Evolutionary conservation across 2,113 vertebrate species (phyloP).

Genomic region (Solea solea): DNA sequence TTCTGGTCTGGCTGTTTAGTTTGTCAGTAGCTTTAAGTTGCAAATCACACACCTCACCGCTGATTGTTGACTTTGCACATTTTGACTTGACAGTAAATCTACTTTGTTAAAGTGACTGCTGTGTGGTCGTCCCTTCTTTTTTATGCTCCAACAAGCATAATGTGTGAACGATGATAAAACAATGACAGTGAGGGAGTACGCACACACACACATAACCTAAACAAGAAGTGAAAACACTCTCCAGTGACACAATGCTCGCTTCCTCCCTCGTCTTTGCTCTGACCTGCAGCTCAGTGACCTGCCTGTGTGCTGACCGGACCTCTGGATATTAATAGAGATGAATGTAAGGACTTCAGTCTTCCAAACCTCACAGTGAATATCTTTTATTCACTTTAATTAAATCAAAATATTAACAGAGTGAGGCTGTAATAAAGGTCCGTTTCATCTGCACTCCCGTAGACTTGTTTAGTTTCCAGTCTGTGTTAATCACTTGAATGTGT

Average conservation of each 20-base stretch:
- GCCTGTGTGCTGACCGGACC: slow-evolving; percentile 10
- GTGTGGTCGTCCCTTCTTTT: no score
- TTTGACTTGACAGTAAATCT: no score
- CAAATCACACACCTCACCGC: no score
- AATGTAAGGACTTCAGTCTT: not conserved
- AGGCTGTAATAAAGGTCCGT: not conserved
- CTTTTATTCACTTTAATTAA: not conserved
- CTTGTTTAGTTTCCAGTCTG: no score
- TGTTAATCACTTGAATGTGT: no score
- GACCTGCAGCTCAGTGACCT: slow-evolving; percentile 20
- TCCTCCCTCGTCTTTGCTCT: slow-evolving; percentile 25
- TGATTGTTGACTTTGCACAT: no score
- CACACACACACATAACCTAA: slow-evolving; percentile 12
- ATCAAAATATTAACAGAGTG: not conserved
- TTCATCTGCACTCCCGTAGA: no score
- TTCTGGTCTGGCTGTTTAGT: no score
- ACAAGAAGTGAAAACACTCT: slow-evolving; percentile 8
- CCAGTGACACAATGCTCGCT: slow-evolving; percentile 50
- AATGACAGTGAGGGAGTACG: not conserved
- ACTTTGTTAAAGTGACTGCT: no score
- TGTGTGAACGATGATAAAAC: no score
- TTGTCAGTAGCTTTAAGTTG: no score
- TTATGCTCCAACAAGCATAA: no score
- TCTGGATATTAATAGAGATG: slow-evolving; percentile 31
- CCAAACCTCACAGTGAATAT: not conserved